Conservation (phyloP, 2,888 invertebrate species). For the Phyllotreta cruciferae region DNA sequence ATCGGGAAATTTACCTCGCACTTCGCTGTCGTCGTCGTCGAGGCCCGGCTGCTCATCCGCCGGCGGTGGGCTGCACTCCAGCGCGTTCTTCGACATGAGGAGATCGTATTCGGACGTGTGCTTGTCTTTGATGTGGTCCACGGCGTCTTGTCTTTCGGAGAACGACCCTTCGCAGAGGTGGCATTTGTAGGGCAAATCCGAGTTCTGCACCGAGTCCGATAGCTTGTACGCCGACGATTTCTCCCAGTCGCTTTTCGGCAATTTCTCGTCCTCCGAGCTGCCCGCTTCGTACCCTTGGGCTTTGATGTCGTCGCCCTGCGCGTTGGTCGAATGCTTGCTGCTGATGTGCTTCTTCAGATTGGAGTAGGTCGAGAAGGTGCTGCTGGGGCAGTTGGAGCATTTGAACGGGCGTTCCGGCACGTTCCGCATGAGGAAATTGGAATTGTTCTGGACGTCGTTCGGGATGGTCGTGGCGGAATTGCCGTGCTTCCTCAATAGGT, state of each 20-base stretch:
- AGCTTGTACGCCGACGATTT: conserved; percentile 51
- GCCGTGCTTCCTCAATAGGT: conserved; percentile 87
- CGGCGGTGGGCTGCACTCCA: conserved; percentile 67
- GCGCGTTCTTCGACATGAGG: conserved; percentile 82
- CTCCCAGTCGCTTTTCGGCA: conserved; percentile 53
- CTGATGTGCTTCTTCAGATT: conserved; percentile 81
- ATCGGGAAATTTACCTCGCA: conserved; percentile 82
- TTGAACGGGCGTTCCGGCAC: conserved; percentile 82
- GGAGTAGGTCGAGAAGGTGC: conserved; percentile 80
- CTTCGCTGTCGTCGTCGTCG: conserved; percentile 74
- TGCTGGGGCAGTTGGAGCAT: conserved; percentile 81
- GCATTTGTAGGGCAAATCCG: conserved; percentile 86
- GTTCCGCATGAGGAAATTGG: conserved; percentile 66
- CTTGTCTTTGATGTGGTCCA: conserved; percentile 79
- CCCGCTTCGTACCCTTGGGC: conserved; percentile 60
- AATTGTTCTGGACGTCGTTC: conserved; percentile 49
- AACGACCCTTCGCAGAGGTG: conserved; percentile 91
- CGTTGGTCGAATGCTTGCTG: conserved; percentile 68
- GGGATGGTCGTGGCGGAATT: conserved; percentile 60
- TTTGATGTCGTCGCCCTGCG: conserved; percentile 59
- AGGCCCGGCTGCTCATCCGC: conserved; percentile 61
- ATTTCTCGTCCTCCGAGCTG: conserved; percentile 60
- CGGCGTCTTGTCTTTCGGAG: conserved; percentile 77
- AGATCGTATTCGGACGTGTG: conserved; percentile 83
- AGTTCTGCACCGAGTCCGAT: conserved; percentile 55